Evolutionary conservation across 1,140 invertebrate species (phyloP).

Genomic region (Helicoverpa zea): DNA sequence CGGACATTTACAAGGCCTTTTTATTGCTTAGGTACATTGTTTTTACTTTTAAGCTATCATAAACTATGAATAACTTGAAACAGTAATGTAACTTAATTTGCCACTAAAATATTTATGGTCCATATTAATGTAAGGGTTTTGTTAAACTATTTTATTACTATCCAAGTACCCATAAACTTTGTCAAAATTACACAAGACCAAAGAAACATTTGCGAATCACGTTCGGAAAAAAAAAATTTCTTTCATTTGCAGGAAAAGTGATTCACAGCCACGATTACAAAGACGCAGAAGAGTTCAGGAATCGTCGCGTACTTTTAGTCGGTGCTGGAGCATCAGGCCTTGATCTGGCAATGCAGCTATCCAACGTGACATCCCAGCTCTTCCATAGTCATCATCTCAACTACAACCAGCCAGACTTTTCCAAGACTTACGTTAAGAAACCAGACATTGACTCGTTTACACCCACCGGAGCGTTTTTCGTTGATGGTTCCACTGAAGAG

Average conservation of each 20-base stretch:
- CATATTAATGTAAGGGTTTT: too few relatives aligned
- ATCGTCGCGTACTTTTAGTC: constrained; percentile 91
- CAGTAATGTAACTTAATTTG: too few relatives aligned
- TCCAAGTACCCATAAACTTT: too few relatives aligned
- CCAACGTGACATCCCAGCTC: constrained; percentile 89
- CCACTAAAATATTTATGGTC: background rate
- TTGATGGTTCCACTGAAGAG: constrained; percentile 88
- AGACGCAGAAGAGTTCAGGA: constrained; percentile 89
- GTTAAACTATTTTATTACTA: too few relatives aligned
- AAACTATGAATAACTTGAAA: too few relatives aligned
- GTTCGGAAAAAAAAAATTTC: background rate
- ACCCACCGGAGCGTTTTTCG: constrained; percentile 87
- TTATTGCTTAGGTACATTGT: background rate
- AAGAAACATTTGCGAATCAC: too few relatives aligned
- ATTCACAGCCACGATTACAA: constrained; percentile 96
- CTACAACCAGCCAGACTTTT: constrained; percentile 88
- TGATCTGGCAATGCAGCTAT: constrained; percentile 93
- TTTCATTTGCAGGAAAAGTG: constrained; percentile 71
- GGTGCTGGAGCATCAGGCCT: constrained; percentile 95
- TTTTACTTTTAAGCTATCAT: too few relatives aligned
- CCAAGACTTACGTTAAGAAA: constrained; percentile 89
- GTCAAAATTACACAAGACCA: too few relatives aligned
- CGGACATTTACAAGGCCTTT: constrained; percentile 14
- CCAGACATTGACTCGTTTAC: constrained; percentile 88
- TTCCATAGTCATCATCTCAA: constrained; percentile 89